These are phyloP conservation scores for Diaprepes abbreviatus DNA, from an alignment of 2,888 invertebrate species.

Conservation along the genomic window DNA sequence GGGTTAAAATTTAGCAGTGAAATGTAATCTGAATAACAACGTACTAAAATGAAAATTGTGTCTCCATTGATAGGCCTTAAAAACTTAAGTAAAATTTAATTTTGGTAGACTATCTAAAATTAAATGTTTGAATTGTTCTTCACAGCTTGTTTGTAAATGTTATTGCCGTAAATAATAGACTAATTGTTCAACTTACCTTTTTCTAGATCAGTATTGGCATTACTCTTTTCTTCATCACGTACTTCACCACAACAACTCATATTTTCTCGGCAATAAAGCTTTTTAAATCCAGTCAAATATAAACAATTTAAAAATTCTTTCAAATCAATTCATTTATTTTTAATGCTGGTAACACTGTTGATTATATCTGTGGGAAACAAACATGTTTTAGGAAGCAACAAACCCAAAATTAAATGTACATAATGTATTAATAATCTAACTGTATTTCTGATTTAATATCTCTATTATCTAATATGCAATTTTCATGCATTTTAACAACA, in stretches of 20 bases:
- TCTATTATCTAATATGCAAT: not conserved
- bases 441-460: not conserved
- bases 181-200: constrained; percentile 2
- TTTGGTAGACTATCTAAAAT: too few relatives aligned
- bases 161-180: too few relatives aligned
- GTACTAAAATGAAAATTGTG: too few relatives aligned
- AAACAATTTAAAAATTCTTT: too few relatives aligned
- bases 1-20: too few relatives aligned
- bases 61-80: too few relatives aligned
- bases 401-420: constrained; percentile 3
- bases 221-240: not conserved
- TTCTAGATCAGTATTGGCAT: not conserved
- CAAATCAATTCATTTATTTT: too few relatives aligned
- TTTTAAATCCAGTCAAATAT: too few relatives aligned
- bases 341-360: not conserved
- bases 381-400: constrained; percentile 9
- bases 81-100: too few relatives aligned
- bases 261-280: not conserved
- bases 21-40: too few relatives aligned
- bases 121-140: too few relatives aligned
- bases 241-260: not conserved
- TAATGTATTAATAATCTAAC: not conserved
- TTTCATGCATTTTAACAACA: not conserved
- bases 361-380: constrained; percentile 21
- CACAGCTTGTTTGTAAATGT: too few relatives aligned